phyloP scores from a whole-genome alignment of 2,888 invertebrate genomes.

The Drosophila tanythrix region DNA sequence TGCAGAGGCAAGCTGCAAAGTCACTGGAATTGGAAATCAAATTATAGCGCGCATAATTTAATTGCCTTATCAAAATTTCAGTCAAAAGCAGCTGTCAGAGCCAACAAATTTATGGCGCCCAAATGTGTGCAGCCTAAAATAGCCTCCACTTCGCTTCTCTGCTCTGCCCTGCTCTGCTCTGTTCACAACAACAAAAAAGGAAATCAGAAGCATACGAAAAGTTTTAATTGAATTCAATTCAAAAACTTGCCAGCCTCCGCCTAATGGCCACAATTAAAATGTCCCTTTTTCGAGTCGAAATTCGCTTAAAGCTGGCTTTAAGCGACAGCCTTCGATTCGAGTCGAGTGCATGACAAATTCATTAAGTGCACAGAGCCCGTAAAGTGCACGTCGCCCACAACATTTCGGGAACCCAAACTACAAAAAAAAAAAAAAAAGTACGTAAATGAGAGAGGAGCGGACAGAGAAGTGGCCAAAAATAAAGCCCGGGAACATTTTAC shows the following conservation, averaged over 20 bases:
- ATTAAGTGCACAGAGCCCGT: conserved; percentile 63
- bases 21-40: conserved; percentile 63
- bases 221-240: conserved; percentile 77
- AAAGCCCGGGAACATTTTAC: conserved; percentile 49
- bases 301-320: conserved; percentile 58
- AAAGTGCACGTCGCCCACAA: conserved; percentile 48
- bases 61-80: conserved; percentile 74
- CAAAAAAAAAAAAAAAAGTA: background rate
- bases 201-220: conserved; percentile 46
- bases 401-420: background rate
- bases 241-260: conserved; percentile 42
- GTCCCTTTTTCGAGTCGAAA: conserved; percentile 32
- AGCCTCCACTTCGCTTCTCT: background rate
- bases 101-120: conserved; percentile 42
- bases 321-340: conserved; percentile 34
- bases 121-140: conserved; percentile 29
- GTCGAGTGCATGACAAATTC: conserved; percentile 68
- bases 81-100: conserved; percentile 61
- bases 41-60: conserved; percentile 73
- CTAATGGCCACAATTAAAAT: conserved; percentile 71
- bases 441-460: background rate
- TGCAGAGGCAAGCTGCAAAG: conserved; percentile 20
- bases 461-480: background rate
- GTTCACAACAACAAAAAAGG: background rate
- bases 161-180: background rate